Base-by-base conservation (phyloP, 2,888 invertebrate species). In the Watsonalla binaria region DNA sequence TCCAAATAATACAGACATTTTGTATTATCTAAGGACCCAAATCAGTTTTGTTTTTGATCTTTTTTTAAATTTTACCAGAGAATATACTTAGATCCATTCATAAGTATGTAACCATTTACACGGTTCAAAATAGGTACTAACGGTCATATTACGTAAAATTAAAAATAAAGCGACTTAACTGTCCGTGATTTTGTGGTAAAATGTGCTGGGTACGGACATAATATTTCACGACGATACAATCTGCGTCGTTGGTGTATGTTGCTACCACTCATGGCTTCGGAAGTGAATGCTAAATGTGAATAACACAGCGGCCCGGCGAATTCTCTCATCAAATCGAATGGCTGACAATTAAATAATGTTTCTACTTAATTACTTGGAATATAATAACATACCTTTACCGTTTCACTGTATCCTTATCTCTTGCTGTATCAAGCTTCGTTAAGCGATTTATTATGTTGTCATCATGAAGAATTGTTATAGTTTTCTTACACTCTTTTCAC, bases 211-310 rank as follows among this genome's bases (percentile, higher is more conserved):
- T 63, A 63, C 61, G 65, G 62, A 59, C 57, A 66, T 72, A 70
- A 78, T 78, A 76, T 73, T 67, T 78, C 65, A 68, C 55, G 51
- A 51, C 66, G 78, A 78, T 78, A 77, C 56, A 60, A 78, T 78
- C 75, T 54, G 53, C 56, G 52, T 37, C 57, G 58, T 57, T 59
- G 58, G 64, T 54, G 53, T 59, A 54, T 46, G 47, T 50, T 55
- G 61, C 53, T 50, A 49, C 49, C 39, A 56, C 57, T 57, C 60
- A 54, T 55, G 57, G 57, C 51, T 58, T 65, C 54, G 59, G 61
- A 63, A 68, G 62, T 63, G 52, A 55, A 59, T 57, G 55, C 49
- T 39, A 15, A 49, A 49, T 49, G 49, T 49, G 39, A 37, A 15
- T 39, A 37, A 49, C 64, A 57, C 67, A 70, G 70, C 66, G 63